Evolutionary conservation across 2,113 vertebrate species (phyloP).

Genomic region (Chaetorhynchus papuensis): DNA sequence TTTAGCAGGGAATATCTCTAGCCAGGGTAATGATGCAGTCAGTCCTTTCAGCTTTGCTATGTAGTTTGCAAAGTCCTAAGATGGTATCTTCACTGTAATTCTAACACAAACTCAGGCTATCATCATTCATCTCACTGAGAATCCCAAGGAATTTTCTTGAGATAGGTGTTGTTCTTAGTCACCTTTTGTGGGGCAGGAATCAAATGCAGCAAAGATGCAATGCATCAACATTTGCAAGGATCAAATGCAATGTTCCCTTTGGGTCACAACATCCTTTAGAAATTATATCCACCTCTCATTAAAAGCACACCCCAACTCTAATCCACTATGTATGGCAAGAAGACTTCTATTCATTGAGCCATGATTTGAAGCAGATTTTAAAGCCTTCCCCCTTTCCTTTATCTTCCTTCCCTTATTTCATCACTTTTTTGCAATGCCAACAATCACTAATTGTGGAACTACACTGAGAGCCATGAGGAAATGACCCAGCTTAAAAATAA

Average conservation of each 20-base stretch:
- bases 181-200: background rate
- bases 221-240: background rate
- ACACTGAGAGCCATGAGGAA: background rate
- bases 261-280: background rate
- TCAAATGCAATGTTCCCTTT: background rate
- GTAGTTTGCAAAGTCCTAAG: background rate
- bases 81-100: background rate
- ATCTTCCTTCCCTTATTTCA: background rate
- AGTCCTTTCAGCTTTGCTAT: background rate
- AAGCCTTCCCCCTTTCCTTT: background rate
- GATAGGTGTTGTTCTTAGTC: background rate
- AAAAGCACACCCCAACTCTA: background rate
- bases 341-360: background rate
- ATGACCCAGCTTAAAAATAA: background rate
- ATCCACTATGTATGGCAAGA: background rate
- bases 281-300: background rate
- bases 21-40: background rate
- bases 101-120: background rate
- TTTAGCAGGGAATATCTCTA: background rate
- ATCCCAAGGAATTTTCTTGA: background rate
- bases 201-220: background rate
- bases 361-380: background rate
- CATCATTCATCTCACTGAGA: background rate
- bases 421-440: background rate
- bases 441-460: background rate